Evolutionary conservation across 2,797 vertebrate genomes (phyloP), one percentile per base, ranked within the genome.

Genomic region (Tragelaphus eurycerus): DNA sequence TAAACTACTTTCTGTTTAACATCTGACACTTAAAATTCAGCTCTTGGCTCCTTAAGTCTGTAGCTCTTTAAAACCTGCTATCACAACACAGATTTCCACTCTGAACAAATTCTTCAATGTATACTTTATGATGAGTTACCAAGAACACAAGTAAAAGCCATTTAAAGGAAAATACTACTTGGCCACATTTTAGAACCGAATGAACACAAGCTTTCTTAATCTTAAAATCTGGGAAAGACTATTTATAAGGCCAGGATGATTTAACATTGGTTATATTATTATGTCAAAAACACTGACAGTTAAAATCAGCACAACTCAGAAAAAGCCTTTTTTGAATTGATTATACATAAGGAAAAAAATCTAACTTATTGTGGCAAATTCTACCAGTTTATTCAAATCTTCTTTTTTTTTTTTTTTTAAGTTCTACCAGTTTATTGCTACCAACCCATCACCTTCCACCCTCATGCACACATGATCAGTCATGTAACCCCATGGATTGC

Each of bases 241-340:
- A 4, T 54, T 93, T 89, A 27, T 84, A 95, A 96, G 95, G 12
- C 29, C 48, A 92, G 7, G 46, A 34, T 89, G 60, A 60, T 86
- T 67, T 85, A 81, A 96, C 27, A 31, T 14, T 79, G 31, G 74
- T 87, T 79, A 62, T 8, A 95, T 48, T 48, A 74, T 82, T 84
- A 82, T 12, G 11, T 92, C 8, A 94, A 94, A 96, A 83, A 59
- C 27, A 90, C 11, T 62, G 34, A 17, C 54, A 10, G 34, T 82
- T 95, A 97, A 95, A 96, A 95, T 74, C 29, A 88, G n/a, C 23
- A 84, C 54, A 78, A 78, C 17, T 67, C 38, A 89, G 46, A 92
- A 97, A 89, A 84, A 19, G 21, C 7, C 16, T 86, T 52, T 88
- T 90, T 57, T 59, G 87, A 86, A 60, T 2, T 52, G 50, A 11